Conservation (phyloP, 2,888 invertebrate genomes). For the Orthosia gracilis region DNA sequence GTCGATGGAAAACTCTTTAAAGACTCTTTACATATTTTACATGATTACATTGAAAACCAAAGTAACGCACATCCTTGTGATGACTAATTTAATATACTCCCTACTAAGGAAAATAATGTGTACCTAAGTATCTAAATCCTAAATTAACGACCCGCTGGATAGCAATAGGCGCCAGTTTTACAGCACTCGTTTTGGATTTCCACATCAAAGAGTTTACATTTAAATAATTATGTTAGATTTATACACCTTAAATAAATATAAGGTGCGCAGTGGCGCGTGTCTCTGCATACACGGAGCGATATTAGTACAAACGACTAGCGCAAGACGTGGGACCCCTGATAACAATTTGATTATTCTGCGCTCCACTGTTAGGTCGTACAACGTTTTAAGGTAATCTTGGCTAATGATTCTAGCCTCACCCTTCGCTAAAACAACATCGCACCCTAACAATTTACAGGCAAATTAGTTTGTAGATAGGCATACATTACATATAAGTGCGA, state of each 20-base stretch:
- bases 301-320: constrained; percentile 73
- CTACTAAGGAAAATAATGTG: too few relatives aligned
- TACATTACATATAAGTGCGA: constrained; percentile 55
- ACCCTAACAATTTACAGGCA: constrained; percentile 78
- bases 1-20: too few relatives aligned
- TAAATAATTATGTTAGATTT: constrained; percentile 55
- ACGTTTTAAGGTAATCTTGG: constrained; percentile 78
- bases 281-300: constrained; percentile 74
- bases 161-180: not conserved
- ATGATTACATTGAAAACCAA: too few relatives aligned
- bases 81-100: too few relatives aligned
- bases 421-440: constrained; percentile 79
- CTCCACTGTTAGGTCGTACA: constrained; percentile 66
- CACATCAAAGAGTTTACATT: constrained; percentile 38
- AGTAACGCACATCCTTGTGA: too few relatives aligned
- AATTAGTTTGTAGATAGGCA: constrained; percentile 76
- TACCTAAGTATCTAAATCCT: not conserved
- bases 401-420: constrained; percentile 78
- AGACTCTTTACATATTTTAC: too few relatives aligned
- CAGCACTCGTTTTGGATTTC: constrained; percentile 13
- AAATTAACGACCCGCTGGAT: not conserved
- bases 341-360: constrained; percentile 83
- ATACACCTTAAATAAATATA: constrained; percentile 59
- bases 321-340: constrained; percentile 78
- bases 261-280: constrained; percentile 72